These are phyloP conservation scores for Heliconius aoede DNA, from an alignment of 2,888 invertebrate genomes.

Conservation along the genomic window DNA sequence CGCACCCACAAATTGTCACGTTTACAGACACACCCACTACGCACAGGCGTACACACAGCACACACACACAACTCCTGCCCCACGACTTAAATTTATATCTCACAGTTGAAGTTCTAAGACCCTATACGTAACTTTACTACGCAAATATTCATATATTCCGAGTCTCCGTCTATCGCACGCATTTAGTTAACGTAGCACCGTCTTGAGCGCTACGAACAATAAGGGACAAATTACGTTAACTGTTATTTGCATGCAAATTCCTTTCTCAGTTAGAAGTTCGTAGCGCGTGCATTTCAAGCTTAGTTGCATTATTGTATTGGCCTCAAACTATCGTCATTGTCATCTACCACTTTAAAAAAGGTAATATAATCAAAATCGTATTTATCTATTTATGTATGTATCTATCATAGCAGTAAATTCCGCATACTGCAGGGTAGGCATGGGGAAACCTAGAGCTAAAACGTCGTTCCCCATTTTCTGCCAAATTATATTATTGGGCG, in stretches of 20 bases:
- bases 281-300: slow-evolving; percentile 37
- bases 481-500: no score
- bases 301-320: slow-evolving; percentile 36
- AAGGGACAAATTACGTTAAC: slow-evolving; percentile 28
- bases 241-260: slow-evolving; percentile 36
- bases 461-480: no score
- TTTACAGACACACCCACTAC: no score
- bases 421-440: no score
- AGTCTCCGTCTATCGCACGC: slow-evolving; percentile 3
- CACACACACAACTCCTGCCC: no score
- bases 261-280: slow-evolving; percentile 39
- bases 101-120: not conserved
- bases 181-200: slow-evolving; percentile 20
- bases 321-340: not conserved
- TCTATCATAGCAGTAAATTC: no score
- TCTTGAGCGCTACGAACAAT: slow-evolving; percentile 27
- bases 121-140: not conserved
- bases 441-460: no score
- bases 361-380: not conserved
- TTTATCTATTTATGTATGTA: no score
- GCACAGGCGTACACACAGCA: no score
- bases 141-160: slow-evolving; percentile 15
- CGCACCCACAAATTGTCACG: no score
- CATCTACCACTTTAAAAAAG: not conserved
- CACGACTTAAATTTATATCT: not conserved